A percentile compares a stretch with the other conserved stretches of the same genome.
These are phyloP conservation scores for Puffinus mauretanicus DNA, from an alignment of 2,113 vertebrate genomes.

Conservation along the genomic window DNA sequence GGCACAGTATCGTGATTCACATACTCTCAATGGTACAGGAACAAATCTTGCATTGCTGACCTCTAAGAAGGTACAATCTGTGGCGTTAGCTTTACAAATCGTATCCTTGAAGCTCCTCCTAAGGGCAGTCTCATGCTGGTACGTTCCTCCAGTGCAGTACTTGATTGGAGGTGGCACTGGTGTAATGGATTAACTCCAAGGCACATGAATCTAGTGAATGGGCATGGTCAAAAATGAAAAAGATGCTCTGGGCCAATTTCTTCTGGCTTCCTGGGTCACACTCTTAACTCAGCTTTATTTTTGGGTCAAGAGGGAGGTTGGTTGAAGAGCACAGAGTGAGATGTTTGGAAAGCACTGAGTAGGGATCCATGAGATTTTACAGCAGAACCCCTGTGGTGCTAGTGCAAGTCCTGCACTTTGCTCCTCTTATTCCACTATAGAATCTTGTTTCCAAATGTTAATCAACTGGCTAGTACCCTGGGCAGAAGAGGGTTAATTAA, in stretches of 20 bases:
- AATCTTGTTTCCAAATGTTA: neutral
- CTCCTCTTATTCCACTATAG: neutral
- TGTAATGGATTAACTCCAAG: neutral
- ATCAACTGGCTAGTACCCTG: neutral
- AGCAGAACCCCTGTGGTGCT: neutral
- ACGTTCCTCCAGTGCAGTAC: neutral
- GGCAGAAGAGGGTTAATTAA: neutral
- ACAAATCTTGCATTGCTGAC: neutral
- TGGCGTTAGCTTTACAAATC: neutral
- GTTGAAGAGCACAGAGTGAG: neutral
- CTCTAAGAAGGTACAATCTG: neutral
- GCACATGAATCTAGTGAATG: neutral
- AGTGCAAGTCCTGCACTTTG: neutral
- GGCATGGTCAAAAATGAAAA: neutral
- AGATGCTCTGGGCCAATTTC: neutral
- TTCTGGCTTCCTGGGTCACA: neutral
- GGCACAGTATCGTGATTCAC: neutral
- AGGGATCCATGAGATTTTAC: neutral
- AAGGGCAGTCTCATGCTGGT: neutral
- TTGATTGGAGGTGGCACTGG: neutral
- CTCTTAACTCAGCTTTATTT: neutral
- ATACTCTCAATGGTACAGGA: neutral
- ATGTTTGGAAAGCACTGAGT: neutral
- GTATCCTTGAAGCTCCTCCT: neutral
- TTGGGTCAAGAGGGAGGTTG: neutral